Conservation (phyloP, 2,113 vertebrate species). For the Castor canadensis region DNA sequence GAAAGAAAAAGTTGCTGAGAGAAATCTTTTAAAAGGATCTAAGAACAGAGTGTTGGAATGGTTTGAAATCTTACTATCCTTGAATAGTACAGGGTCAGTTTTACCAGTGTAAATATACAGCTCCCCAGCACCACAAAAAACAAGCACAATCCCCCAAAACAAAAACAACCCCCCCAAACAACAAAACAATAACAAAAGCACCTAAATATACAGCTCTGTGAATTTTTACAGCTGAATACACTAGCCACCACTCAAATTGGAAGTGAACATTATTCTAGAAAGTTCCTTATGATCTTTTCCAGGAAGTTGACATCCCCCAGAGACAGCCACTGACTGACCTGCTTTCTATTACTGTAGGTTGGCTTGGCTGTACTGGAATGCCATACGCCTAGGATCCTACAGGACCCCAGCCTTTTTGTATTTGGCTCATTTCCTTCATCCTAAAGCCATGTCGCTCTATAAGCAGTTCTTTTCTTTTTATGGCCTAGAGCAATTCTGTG, state of each 20-base stretch:
- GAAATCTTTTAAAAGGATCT: not conserved
- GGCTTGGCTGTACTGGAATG: too few relatives aligned
- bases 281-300: not conserved
- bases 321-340: not conserved
- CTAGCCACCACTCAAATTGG: not conserved
- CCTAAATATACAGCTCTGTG: not conserved
- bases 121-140: not conserved
- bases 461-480: too few relatives aligned
- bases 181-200: too few relatives aligned
- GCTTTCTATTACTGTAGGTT: not conserved
- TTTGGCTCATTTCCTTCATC: not conserved
- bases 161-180: too few relatives aligned
- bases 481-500: not conserved
- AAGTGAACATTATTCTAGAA: not conserved
- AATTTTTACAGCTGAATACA: too few relatives aligned
- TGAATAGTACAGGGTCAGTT: rapidly evolving
- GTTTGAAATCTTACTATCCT: not conserved
- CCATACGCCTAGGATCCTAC: rapidly evolving
- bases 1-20: not conserved
- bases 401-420: rapidly evolving
- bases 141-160: too few relatives aligned
- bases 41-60: not conserved
- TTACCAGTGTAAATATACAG: not conserved
- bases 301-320: too few relatives aligned
- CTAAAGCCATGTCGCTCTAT: rapidly evolving